Percentiles rank a stretch among this genome's conserved stretches.
Conservation (phyloP, 2,888 invertebrate species). For the Megaustenia siamemsis region DNA sequence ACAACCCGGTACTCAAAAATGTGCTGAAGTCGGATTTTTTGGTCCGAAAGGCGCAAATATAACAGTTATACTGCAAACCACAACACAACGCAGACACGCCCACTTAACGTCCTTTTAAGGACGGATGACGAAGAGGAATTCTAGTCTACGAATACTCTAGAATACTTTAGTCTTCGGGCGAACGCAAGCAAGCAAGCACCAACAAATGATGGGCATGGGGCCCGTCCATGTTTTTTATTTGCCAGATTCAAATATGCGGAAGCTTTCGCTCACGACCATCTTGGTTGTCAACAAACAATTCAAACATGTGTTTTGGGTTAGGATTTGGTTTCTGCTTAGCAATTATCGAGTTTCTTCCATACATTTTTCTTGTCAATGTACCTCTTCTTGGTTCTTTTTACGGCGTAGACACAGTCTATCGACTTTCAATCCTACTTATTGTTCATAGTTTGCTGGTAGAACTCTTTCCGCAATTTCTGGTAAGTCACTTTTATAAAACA, state of each 20-base stretch:
- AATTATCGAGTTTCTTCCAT: slow-evolving; percentile 68
- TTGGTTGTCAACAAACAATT: slow-evolving; percentile 13
- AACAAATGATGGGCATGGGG: too few relatives aligned
- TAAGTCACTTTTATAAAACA: slow-evolving; percentile 48
- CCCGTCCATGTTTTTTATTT: too few relatives aligned
- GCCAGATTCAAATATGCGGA: slow-evolving; percentile 13
- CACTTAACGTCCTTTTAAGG: too few relatives aligned
- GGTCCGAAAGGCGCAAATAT: too few relatives aligned
- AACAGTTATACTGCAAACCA: too few relatives aligned
- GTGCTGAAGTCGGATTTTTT: too few relatives aligned
- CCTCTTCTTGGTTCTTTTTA: slow-evolving; percentile 72
- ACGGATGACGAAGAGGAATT: too few relatives aligned
- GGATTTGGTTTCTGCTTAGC: slow-evolving; percentile 39
- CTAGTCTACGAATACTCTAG: too few relatives aligned
- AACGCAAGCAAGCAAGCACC: too few relatives aligned
- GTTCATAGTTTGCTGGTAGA: slow-evolving; percentile 64
- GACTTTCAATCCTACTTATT: slow-evolving; percentile 67
- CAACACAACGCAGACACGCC: too few relatives aligned
- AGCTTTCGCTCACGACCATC: not conserved
- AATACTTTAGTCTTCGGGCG: too few relatives aligned
- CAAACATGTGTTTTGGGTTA: slow-evolving; percentile 45
- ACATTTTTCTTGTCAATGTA: slow-evolving; percentile 68
- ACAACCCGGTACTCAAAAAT: too few relatives aligned
- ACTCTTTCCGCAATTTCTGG: slow-evolving; percentile 65
- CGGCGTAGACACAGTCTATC: slow-evolving; percentile 67